Evolutionary conservation across 1,140 invertebrate genomes (phyloP).

Genomic region (Drosophila serrata): DNA sequence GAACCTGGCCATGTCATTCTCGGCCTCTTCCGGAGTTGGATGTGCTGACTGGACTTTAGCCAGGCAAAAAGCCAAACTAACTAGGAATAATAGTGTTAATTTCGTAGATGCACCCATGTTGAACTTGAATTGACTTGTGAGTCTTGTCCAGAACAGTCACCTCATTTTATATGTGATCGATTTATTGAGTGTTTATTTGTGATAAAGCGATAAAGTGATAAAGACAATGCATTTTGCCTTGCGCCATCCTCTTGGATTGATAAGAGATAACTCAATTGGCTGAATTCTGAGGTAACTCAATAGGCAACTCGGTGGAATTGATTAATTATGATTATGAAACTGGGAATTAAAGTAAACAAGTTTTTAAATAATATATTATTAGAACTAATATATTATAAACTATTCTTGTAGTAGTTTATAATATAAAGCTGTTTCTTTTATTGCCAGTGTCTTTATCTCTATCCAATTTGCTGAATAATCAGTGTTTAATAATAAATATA

Average conservation of each 20-base stretch:
- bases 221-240: conserved; percentile 15
- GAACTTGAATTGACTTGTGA: conserved; percentile 26
- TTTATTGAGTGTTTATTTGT: conserved; percentile 13
- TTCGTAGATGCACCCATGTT: conserved; percentile 9
- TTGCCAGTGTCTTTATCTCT: neutral
- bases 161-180: conserved; percentile 3
- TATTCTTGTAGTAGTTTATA: no score
- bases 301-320: no score
- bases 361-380: neutral
- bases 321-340: neutral
- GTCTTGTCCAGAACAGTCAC: neutral
- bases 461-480: neutral
- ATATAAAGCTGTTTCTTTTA: neutral
- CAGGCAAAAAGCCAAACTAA: neutral
- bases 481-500: neutral
- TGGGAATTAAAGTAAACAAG: neutral
- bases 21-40: conserved; percentile 24
- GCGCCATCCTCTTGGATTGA: conserved; percentile 10
- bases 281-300: neutral
- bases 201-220: no score
- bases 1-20: conserved; percentile 22
- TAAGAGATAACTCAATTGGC: conserved; percentile 6
- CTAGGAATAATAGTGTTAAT: neutral
- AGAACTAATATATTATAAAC: no score
- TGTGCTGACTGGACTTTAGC: neutral